phyloP scores from a whole-genome alignment of 2,888 invertebrate genomes.

The Sturmia bella region DNA sequence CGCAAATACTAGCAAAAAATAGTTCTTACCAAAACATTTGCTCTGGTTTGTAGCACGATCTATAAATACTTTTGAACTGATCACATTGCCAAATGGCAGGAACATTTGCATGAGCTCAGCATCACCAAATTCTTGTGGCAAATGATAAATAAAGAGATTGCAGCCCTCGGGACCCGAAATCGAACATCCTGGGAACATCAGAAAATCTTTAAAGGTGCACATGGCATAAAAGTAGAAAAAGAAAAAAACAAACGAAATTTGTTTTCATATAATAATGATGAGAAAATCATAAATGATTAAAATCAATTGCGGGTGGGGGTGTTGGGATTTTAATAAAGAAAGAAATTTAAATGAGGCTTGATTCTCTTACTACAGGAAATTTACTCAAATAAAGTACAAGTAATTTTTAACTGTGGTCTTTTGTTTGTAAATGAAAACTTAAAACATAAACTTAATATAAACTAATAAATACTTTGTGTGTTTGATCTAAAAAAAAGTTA shows the following conservation, averaged over 20 bases:
- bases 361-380: slow-evolving; percentile 4
- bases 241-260: slow-evolving; percentile 71
- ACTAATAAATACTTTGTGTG: not conserved
- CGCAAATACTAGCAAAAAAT: not conserved
- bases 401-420: slow-evolving; percentile 1
- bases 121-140: slow-evolving; percentile 99
- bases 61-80: slow-evolving; percentile 99
- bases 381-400: slow-evolving; percentile 28
- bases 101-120: slow-evolving; percentile 99
- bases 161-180: slow-evolving; percentile 99
- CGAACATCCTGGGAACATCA: slow-evolving; percentile 93
- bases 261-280: slow-evolving; percentile 67
- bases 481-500: slow-evolving; percentile 21
- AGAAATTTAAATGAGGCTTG: not conserved
- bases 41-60: slow-evolving; percentile 99
- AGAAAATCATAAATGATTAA: slow-evolving; percentile 65
- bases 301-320: slow-evolving; percentile 27
- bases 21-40: slow-evolving; percentile 98
- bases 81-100: slow-evolving; percentile 99
- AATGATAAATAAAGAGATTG: slow-evolving; percentile 99
- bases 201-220: slow-evolving; percentile 87
- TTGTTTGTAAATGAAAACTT: slow-evolving; percentile 22
- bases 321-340: not conserved
- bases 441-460: slow-evolving; percentile 29
- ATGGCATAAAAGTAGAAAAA: slow-evolving; percentile 74